These are phyloP conservation scores for Mactra quadrangularis DNA, from an alignment of 1,140 invertebrate genomes.

Conservation along the genomic window DNA sequence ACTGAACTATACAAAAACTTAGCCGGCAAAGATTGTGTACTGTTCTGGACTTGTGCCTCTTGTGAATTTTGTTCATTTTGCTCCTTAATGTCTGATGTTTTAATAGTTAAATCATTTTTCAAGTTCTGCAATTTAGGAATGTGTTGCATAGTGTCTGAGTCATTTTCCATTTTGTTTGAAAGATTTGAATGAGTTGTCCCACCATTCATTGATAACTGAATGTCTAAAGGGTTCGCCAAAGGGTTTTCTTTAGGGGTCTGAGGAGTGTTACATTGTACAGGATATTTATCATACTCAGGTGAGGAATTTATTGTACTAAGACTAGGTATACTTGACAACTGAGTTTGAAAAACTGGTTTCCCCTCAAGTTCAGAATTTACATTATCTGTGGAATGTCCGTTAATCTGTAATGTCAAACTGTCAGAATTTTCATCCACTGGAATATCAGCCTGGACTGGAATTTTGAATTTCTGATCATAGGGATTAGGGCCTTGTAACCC, in stretches of 20 bases:
- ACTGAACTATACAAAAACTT: conserved; percentile 17
- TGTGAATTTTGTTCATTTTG: not conserved
- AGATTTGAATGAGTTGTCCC: no score
- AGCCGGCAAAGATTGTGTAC: conserved; percentile 40
- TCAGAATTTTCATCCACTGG: conserved; percentile 10
- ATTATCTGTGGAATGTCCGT: conserved; percentile 37
- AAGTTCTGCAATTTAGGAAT: conserved; percentile 52
- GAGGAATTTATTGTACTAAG: conserved; percentile 22
- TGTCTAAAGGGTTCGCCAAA: conserved; percentile 33
- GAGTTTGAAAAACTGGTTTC: conserved; percentile 20
- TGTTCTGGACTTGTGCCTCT: not conserved
- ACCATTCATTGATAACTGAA: conserved; percentile 13
- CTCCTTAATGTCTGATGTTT: conserved; percentile 1
- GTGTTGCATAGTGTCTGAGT: conserved; percentile 40
- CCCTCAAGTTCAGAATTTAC: not conserved
- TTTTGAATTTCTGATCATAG: not conserved
- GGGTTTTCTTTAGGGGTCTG: conserved; percentile 55
- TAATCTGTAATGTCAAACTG: conserved; percentile 25
- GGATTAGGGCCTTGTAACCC: no score
- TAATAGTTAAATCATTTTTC: conserved; percentile 35
- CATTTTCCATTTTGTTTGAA: not conserved
- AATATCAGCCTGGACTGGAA: conserved; percentile 42
- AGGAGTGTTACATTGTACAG: conserved; percentile 58
- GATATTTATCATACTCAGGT: conserved; percentile 41
- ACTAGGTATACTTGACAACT: conserved; percentile 41